Evolutionary conservation across 2,797 vertebrate species (phyloP), one percentile per base, ranked within the genome.

Genomic region (Lateolabrax maculatus): DNA sequence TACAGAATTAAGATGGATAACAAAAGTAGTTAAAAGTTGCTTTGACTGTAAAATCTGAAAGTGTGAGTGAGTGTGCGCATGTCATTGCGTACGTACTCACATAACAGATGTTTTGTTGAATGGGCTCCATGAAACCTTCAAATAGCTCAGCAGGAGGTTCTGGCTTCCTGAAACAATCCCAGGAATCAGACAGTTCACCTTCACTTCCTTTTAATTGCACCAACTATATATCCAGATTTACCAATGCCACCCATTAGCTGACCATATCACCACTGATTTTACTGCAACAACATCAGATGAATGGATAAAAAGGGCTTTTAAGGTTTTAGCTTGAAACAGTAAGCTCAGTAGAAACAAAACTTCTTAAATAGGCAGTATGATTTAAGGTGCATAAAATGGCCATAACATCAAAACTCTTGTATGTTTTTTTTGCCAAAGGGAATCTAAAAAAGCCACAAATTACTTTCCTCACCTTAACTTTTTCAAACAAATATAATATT

Each of bases 91-190:
- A 58, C 48, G 64, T 68, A 65, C 60, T 69, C 34, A 57, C 23
- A 23, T 67, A 57, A 56, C 76, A 73, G 60, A 51, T 84, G 51
- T 79, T 82, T 84, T 64, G 56, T 78, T 74, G 76, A 85, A 73
- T 64, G 15, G 2, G 29, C 52, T 72, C 55, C 51, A 67, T 56
- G 46, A 80, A 83, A 76, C 48, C 71, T 66, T 85, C 55, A 75
- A 46, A 74, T 15, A 37, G 31, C 58, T 75, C 70, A 66, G 73
- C 80, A 51, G 66, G 77, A 77, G 65, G 44, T 71, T 63, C 3
- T 27, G 51, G 27, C 52, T 25, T 65, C 71, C 53, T 66, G 69
- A 23, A 85, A 81, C 53, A 70, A 29, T 57, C 68, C 27, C 71
- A 72, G 53, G 19, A 34, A 67, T 79, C 55, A 75, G 16, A 68